Percentiles rank a stretch among this genome's conserved stretches.
Evolutionary conservation across 2,113 vertebrate genomes (phyloP).

Genomic region (Puntigrus tetrazona): DNA sequence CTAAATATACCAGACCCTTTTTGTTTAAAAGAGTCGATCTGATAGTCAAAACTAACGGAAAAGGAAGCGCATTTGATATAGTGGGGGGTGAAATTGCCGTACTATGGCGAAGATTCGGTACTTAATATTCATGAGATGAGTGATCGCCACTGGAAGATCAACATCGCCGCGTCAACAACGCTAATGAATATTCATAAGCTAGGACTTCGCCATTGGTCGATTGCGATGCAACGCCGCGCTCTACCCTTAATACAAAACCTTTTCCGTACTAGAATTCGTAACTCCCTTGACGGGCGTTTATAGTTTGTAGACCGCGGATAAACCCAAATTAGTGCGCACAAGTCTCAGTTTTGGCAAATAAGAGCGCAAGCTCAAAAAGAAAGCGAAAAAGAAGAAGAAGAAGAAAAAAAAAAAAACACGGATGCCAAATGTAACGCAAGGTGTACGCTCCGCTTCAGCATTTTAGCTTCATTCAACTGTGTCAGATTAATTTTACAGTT

Average conservation of each 20-base stretch:
- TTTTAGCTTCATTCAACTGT: not conserved
- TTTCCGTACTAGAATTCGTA: not conserved
- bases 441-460: not conserved
- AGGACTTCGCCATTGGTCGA: not conserved
- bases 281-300: not conserved
- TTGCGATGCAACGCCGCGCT: not conserved
- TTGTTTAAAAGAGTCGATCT: not conserved
- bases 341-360: not conserved
- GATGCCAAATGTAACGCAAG: conserved; percentile 1
- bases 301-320: not conserved
- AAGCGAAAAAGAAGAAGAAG: not conserved
- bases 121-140: conserved; percentile 25
- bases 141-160: not conserved
- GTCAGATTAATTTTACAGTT: not conserved
- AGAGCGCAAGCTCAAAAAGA: not conserved
- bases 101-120: not conserved
- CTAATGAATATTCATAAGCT: not conserved
- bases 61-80: not conserved
- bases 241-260: not conserved
- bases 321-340: conserved; percentile 7
- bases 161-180: not conserved
- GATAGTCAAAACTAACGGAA: conserved; percentile 2
- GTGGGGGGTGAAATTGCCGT: not conserved
- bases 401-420: not conserved
- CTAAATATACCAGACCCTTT: not conserved